phyloP scores from a whole-genome alignment of 2,888 invertebrate species.

The Brenthis daphne region DNA sequence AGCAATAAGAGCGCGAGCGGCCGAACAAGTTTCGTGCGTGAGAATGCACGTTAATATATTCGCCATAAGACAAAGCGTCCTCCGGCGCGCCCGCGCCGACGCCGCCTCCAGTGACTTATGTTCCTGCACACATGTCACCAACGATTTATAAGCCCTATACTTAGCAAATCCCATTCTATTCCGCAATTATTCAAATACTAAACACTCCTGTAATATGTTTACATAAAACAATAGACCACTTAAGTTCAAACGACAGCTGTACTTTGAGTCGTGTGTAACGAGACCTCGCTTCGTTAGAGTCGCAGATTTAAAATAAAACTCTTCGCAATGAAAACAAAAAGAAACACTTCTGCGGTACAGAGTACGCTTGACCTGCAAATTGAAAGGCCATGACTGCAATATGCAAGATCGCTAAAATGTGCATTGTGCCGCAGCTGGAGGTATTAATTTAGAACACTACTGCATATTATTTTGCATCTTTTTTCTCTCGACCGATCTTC shows the following conservation, averaged over 20 bases:
- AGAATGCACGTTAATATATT: slow-evolving; percentile 70
- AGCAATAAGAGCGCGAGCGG: slow-evolving; percentile 61
- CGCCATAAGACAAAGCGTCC: slow-evolving; percentile 59
- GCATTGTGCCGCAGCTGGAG: slow-evolving; percentile 51
- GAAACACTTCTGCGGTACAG: slow-evolving; percentile 58
- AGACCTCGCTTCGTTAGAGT: slow-evolving; percentile 75
- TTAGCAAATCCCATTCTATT: slow-evolving; percentile 31
- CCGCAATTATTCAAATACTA: slow-evolving; percentile 39
- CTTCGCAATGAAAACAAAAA: slow-evolving; percentile 68
- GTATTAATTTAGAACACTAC: slow-evolving; percentile 52
- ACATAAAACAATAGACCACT: slow-evolving; percentile 35
- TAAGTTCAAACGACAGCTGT: slow-evolving; percentile 56
- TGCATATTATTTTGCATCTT: slow-evolving; percentile 46
- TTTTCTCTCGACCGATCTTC: slow-evolving; percentile 42
- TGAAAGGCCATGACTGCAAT: slow-evolving; percentile 48
- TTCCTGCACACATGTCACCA: slow-evolving; percentile 54
- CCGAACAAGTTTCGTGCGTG: slow-evolving; percentile 67
- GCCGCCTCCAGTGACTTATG: slow-evolving; percentile 55
- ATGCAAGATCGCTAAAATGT: slow-evolving; percentile 46
- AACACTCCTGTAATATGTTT: slow-evolving; percentile 22
- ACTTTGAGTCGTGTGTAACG: slow-evolving; percentile 58
- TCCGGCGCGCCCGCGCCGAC: slow-evolving; percentile 46
- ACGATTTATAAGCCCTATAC: slow-evolving; percentile 42
- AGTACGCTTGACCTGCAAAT: slow-evolving; percentile 64
- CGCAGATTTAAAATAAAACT: slow-evolving; percentile 77